Evolutionary conservation across 2,797 vertebrate species (phyloP).

Genomic region (Esox lucius): DNA sequence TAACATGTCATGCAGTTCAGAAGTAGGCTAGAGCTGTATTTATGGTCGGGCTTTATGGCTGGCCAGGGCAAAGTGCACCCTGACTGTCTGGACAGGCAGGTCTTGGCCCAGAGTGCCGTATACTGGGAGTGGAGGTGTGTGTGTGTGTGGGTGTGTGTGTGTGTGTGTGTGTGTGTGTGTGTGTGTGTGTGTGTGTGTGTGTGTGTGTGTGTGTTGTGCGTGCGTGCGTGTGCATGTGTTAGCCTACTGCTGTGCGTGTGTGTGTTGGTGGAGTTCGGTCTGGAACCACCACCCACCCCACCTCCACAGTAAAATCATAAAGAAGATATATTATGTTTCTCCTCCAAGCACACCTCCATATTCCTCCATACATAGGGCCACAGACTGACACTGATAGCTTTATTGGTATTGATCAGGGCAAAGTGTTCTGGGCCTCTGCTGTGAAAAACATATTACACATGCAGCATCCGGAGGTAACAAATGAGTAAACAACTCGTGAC

Average conservation of each 20-base stretch:
- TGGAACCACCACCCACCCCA: constrained; percentile 54
- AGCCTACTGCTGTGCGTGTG: constrained; percentile 14
- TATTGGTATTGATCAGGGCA: constrained; percentile 81
- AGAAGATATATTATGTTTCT: constrained; percentile 59
- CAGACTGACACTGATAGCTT: constrained; percentile 73
- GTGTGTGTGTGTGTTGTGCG: constrained; percentile 26
- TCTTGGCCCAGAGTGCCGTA: constrained; percentile 36
- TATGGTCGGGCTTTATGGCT: constrained; percentile 75
- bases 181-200: constrained; percentile 33
- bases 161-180: constrained; percentile 23
- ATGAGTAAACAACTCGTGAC: constrained; percentile 4
- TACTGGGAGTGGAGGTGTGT: constrained; percentile 14
- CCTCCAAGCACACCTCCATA: constrained; percentile 50
- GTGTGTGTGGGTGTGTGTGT: constrained; percentile 37
- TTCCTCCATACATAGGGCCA: constrained; percentile 48
- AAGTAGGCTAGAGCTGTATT: constrained; percentile 56
- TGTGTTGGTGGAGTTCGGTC: constrained; percentile 51
- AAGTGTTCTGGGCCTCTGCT: constrained; percentile 76
- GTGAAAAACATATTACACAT: neutral
- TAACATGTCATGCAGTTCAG: constrained; percentile 67
- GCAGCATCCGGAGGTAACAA: constrained; percentile 8
- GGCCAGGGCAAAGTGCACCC: constrained; percentile 71
- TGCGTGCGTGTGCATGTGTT: neutral
- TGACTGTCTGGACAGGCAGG: constrained; percentile 60
- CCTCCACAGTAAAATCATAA: constrained; percentile 77